A percentile compares a stretch with the other conserved stretches of the same genome.
These are phyloP conservation scores for Carapus acus DNA, from an alignment of 2,797 vertebrate genomes.

Conservation along the genomic window DNA sequence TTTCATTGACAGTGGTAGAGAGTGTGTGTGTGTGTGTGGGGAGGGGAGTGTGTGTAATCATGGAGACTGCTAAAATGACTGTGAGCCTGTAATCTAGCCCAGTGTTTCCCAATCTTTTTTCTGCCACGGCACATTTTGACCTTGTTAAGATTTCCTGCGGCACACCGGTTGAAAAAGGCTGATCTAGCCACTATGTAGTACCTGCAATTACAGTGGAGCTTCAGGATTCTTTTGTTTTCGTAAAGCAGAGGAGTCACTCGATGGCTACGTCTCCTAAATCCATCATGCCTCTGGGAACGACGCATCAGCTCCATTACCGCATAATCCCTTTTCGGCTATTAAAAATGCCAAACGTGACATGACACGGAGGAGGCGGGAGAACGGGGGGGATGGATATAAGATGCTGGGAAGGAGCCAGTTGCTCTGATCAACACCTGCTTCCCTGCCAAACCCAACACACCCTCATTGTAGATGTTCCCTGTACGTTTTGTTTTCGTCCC, in stretches of 20 bases:
- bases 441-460: constrained; percentile 39
- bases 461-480: constrained; percentile 17
- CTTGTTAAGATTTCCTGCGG: too few species aligned
- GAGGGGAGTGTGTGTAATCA: neutral
- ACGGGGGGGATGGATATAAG: constrained; percentile 2
- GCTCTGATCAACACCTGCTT: constrained; percentile 1
- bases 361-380: constrained; percentile 38
- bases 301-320: constrained; percentile 23
- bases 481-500: constrained; percentile 16
- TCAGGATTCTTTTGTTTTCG: constrained; percentile 7
- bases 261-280: constrained; percentile 17
- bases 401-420: constrained; percentile 6
- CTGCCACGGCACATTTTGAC: too few species aligned
- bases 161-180: too few species aligned
- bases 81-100: too few species aligned
- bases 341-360: constrained; percentile 38
- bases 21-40: too few species aligned
- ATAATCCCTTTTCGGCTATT: neutral
- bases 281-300: constrained; percentile 47
- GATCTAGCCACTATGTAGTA: neutral
- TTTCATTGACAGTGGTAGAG: neutral
- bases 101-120: too few species aligned
- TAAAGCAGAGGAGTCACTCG: too few species aligned
- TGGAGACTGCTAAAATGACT: neutral
- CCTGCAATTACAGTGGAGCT: neutral